These are phyloP conservation scores for Thalassophryne amazonica DNA, from an alignment of 2,797 vertebrate species.

Conservation along the genomic window DNA sequence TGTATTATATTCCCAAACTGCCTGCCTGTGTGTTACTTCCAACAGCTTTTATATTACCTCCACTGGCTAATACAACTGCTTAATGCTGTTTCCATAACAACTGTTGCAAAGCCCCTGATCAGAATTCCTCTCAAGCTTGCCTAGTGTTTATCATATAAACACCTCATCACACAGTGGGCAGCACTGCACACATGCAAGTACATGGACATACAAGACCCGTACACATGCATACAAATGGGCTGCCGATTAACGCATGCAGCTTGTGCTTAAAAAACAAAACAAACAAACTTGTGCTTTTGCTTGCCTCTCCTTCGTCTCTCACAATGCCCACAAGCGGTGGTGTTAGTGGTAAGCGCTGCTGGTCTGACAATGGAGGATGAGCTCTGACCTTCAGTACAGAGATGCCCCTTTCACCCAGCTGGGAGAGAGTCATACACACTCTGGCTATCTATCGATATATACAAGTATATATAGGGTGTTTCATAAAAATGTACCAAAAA, in stretches of 20 bases:
- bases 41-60: slow-evolving; percentile 74
- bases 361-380: slow-evolving; percentile 42
- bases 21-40: slow-evolving; percentile 63
- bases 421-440: slow-evolving; percentile 46
- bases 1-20: slow-evolving; percentile 65
- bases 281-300: slow-evolving; percentile 35
- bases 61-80: slow-evolving; percentile 70
- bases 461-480: too few species aligned
- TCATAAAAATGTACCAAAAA: too few species aligned
- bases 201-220: slow-evolving; percentile 48
- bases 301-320: slow-evolving; percentile 20
- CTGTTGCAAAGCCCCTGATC: slow-evolving; percentile 81
- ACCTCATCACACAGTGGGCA: slow-evolving; percentile 65
- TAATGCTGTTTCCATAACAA: slow-evolving; percentile 80
- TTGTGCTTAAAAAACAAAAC: slow-evolving; percentile 20
- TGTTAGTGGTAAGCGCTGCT: too few species aligned
- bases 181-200: slow-evolving; percentile 51
- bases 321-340: too few species aligned
- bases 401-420: slow-evolving; percentile 57
- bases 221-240: slow-evolving; percentile 56
- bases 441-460: too few species aligned
- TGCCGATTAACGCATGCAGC: slow-evolving; percentile 38
- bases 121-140: slow-evolving; percentile 76
- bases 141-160: slow-evolving; percentile 77
- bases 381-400: slow-evolving; percentile 70